Base-by-base conservation (phyloP, 2,113 vertebrate species). In the Nematolebias whitei region DNA sequence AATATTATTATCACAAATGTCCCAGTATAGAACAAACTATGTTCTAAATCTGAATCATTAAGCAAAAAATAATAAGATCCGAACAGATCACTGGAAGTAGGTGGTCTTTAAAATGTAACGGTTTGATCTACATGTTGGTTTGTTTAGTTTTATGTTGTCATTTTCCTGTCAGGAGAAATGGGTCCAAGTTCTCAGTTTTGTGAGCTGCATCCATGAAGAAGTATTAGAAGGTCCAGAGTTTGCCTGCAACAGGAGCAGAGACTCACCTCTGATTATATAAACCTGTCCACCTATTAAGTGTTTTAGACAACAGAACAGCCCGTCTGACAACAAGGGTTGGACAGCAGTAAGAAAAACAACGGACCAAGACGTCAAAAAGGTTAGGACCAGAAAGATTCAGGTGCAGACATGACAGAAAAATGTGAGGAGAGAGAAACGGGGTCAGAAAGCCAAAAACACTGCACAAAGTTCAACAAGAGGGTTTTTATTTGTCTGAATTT, bases 241-340 rank as follows among this genome's bases (percentile, higher is more conserved):
- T 12, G 66, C 72, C 62, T 26, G 75, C 49, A 72, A 59, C 50
- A 57, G 73, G 56, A 66, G 39, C 61, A 78, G 65, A 79, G 59
- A 99, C 97, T 98, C 95, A 99, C 97, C 97, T 99, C 97, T 93
- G 92, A 99, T 99, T 90, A 99, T 98, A 96, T 98, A 99, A 96
- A 99, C 96, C 95, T 99, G 97, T 94, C 97, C 97, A 94, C 96
- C 97, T 96, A 99, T 98, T 92, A 99, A 96, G 95, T 99, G 97
- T 94, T 99, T 99, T 92, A 99, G 96, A 96, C 97, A 99, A 98
- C 97, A 99, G 96, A 99, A 99, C 95, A 99, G 95, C 93, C 97
- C 95, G 20, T 98, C 97, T 99, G 96, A 98, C 94, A 96, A 97
- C 94, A 93, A 93, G 93, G 94, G 94, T 95, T 95, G 95, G 95